A percentile compares a stretch with the other conserved stretches of the same genome.
Conservation (phyloP, 2,888 invertebrate species). For the Drymonia ruficornis region DNA sequence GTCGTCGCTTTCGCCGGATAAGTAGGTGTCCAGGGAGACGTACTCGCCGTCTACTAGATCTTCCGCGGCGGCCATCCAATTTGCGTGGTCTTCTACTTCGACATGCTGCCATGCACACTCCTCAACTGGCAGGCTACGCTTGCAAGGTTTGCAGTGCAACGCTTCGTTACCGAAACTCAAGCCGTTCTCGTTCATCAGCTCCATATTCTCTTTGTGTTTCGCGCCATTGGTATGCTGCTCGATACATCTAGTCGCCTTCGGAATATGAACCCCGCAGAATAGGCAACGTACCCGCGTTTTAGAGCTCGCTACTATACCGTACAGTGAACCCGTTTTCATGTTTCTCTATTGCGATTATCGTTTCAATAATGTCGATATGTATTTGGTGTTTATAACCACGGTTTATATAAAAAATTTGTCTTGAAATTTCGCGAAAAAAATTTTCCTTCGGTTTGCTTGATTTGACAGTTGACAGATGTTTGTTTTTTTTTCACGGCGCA, state of each 20-base stretch:
- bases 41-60: constrained; percentile 65
- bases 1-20: constrained; percentile 56
- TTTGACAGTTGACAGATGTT: constrained; percentile 27
- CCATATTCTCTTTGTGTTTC: constrained; percentile 64
- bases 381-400: neutral
- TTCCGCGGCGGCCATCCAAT: constrained; percentile 62
- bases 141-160: constrained; percentile 63
- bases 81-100: constrained; percentile 56
- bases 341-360: constrained; percentile 27
- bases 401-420: constrained; percentile 16
- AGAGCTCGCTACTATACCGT: constrained; percentile 61
- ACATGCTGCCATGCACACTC: constrained; percentile 60
- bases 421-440: constrained; percentile 44
- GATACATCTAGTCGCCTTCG: constrained; percentile 67
- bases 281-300: constrained; percentile 67
- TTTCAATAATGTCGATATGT: constrained; percentile 7
- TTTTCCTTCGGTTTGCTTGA: constrained; percentile 23
- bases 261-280: constrained; percentile 66
- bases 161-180: constrained; percentile 49
- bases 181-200: constrained; percentile 61
- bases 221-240: constrained; percentile 66
- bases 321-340: constrained; percentile 62
- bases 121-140: constrained; percentile 46
- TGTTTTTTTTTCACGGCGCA: constrained; percentile 12
- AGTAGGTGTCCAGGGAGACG: constrained; percentile 54